Base-by-base conservation (phyloP, 2,797 vertebrate genomes). In the Syngnathus rostellatus region DNA sequence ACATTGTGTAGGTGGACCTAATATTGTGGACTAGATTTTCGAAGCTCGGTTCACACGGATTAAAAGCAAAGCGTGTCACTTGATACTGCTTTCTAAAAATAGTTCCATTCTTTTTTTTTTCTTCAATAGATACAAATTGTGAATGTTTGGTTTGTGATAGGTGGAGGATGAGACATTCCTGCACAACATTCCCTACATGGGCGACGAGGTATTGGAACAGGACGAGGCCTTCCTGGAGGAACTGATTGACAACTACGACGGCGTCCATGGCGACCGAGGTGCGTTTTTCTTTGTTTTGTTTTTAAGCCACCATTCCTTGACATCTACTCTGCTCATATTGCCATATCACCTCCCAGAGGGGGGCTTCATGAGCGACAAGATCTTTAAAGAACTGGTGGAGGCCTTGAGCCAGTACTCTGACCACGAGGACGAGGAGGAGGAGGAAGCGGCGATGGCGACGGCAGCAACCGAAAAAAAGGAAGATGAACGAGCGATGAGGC, bases 111-210 rank as follows among this genome's bases (percentile, higher is more conserved):
- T 12, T 55, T 25, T 53, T 40, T 7, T 39, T 39, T 60, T 6
- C 2, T 61, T 0, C 1, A 17, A 62, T 43, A 16, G 38, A 41
- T 8, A 45, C n/a, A 21, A 41, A 6, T 67, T 39, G 17, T 62
- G 23, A 19, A 14, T 50, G 7, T n/a, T 25, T 71, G 71, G 63
- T 64, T 9, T 17, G 68, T 83, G 71, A n/a, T 57, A 99, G 97
- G 97, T 99, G 80, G 97, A 99, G 80, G 97, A 99, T 75, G 97
- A 99, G 81, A 99, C 95, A 0, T 94, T 98, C 79, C 88, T 99
- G 70, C 97, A 96, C 85, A 99, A 99, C 86, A 99, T 99, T 79
- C 97, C 97, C 0, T 99, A 99, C 80, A 98, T 99, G 96, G 97
- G 97, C 0, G 97, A 99, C 0, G 95, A 95, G 78, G 96, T 95